Base-by-base conservation (phyloP, 2,113 vertebrate species). In the Cavia porcellus region DNA sequence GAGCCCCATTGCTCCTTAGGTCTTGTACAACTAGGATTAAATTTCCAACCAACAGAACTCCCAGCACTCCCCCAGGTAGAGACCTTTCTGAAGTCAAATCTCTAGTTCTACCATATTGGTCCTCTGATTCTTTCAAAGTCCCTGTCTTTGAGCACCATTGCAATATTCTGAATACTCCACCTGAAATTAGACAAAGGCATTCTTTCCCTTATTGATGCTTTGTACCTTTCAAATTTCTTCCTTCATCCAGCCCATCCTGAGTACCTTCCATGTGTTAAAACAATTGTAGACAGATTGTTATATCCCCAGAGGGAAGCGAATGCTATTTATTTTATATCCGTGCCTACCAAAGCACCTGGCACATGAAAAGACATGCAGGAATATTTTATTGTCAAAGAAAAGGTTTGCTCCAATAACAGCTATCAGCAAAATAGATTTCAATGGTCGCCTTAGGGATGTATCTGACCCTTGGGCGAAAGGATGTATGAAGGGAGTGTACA, bases 191-290 rank as follows among this genome's bases (percentile, higher is more conserved):
- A 88, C 90, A 94, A 86, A 96, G 50, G 10, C 45, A 89, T 79
- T 93, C 79, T 96, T 95, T 74, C 88, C 55, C 52, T 85, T 68
- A 94, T 28, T 45, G 79, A 92, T 68, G 64, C 59, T 79, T 59
- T 83, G 30, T 83, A 52, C 72, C 90, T 97, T 97, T 96, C 94
- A 81, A 91, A 89, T 92, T 6, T 57, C 87, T 95, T 92, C 87
- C 86, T 14, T 86, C 25, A 94, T 62, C 77, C 68, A 85, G 32
- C 62, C 83, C 45, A 24, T 68, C 72, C 72, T 38, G 64, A 86
- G 72, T 61, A 96, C 61, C 74, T 89, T 50, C 57, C 42, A 70
- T 83, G 61, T 93, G 61, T 86, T 89, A 82, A 91, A 91, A 87
- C 75, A 97, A 96, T 93, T 13, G 57, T 42, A 86, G 79, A 74